These are phyloP conservation scores for Ctenomys sociabilis DNA, from an alignment of 2,113 vertebrate genomes.

Conservation along the genomic window DNA sequence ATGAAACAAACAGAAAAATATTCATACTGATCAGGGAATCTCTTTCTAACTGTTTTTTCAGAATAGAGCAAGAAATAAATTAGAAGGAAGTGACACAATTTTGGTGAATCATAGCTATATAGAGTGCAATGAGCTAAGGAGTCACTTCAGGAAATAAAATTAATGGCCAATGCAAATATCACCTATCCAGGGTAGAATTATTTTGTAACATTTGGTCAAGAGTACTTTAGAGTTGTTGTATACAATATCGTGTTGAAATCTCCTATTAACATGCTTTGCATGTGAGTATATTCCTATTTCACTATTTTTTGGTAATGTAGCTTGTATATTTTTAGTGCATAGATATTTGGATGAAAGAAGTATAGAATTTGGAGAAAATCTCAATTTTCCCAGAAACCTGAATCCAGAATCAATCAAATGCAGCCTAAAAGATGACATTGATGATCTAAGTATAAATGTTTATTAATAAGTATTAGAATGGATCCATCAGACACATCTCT, in stretches of 20 bases:
- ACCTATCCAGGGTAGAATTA: not conserved
- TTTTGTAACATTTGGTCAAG: not conserved
- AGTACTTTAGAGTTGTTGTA: slow-evolving; percentile 19
- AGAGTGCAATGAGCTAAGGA: not conserved
- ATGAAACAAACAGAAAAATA: not conserved
- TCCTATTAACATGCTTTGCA: not conserved
- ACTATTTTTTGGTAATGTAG: not conserved
- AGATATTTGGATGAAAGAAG: not conserved
- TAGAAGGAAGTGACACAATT: not conserved
- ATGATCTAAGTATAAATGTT: not conserved
- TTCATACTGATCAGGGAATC: not conserved
- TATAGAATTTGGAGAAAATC: not conserved
- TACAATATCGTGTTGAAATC: not conserved
- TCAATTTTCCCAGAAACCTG: not conserved
- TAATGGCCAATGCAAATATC: not conserved
- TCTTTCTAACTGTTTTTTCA: not conserved
- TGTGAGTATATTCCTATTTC: not conserved
- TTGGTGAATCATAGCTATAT: not conserved
- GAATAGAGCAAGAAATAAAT: not conserved
- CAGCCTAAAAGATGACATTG: not conserved
- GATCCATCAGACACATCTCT: not conserved
- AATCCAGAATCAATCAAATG: not conserved
- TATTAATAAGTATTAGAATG: not conserved
- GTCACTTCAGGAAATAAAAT: not conserved
- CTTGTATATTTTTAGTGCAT: not conserved